Conservation (phyloP, 2,888 invertebrate genomes). For the Leucozona laternaria region DNA sequence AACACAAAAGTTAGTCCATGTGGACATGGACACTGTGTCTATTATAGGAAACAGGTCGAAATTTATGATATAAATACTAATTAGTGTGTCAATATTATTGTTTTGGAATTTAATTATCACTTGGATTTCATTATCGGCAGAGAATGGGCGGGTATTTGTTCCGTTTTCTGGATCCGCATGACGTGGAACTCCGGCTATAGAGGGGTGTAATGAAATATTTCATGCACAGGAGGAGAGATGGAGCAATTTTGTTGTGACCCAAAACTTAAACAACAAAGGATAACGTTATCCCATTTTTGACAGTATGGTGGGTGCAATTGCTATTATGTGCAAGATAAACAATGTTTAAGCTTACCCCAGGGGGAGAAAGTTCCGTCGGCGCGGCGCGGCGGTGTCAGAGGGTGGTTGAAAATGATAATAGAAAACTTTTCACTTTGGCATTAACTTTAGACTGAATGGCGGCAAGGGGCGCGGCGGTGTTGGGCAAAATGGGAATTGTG, state of each 20-base stretch:
- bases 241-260: constrained; percentile 35
- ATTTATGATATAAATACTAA: constrained; percentile 68
- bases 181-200: no score
- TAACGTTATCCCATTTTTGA: constrained; percentile 33
- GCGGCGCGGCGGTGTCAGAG: no score
- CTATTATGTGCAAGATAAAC: constrained; percentile 53
- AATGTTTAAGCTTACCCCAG: constrained; percentile 36
- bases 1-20: constrained; percentile 60
- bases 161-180: no score
- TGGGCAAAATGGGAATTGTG: constrained; percentile 9
- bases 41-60: constrained; percentile 54
- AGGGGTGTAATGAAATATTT: constrained; percentile 10
- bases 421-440: constrained; percentile 43
- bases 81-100: constrained; percentile 73
- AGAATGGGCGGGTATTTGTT: constrained; percentile 42
- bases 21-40: constrained; percentile 52
- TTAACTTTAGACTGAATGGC: constrained; percentile 22
- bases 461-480: no score
- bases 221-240: not conserved
- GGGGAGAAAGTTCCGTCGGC: not conserved
- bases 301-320: constrained; percentile 27
- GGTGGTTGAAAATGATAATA: constrained; percentile 24
- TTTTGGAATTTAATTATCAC: constrained; percentile 69
- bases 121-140: constrained; percentile 55
- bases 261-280: constrained; percentile 40